These are phyloP conservation scores for Hydropsyche betteni DNA, from an alignment of 2,888 invertebrate genomes.

Conservation along the genomic window DNA sequence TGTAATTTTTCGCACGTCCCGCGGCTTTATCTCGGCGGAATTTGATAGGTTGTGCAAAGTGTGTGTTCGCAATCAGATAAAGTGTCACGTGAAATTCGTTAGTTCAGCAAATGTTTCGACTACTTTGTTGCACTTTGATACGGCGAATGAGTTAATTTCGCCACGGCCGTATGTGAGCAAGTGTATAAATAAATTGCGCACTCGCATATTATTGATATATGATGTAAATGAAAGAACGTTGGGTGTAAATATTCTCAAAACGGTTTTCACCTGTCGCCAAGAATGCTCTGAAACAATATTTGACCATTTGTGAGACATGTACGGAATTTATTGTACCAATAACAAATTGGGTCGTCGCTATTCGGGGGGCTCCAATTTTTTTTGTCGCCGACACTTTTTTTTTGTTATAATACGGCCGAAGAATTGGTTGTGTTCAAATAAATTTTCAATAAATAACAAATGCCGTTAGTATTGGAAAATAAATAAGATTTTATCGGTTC, in stretches of 20 bases:
- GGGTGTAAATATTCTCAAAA: constrained; percentile 23
- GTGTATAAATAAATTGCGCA: no score
- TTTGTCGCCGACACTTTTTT: not conserved
- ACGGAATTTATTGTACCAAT: constrained; percentile 22
- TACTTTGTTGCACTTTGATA: no score
- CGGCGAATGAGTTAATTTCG: no score
- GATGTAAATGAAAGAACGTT: constrained; percentile 12
- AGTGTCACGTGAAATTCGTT: no score
- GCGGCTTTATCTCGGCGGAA: no score
- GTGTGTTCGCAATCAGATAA: no score
- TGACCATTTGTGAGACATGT: constrained; percentile 23
- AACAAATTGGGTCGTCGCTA: not conserved
- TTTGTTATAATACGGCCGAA: not conserved
- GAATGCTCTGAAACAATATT: constrained; percentile 15
- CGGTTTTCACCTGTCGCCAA: constrained; percentile 20
- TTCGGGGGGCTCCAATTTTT: not conserved
- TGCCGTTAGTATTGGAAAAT: no score
- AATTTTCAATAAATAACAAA: not conserved
- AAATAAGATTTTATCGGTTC: not conserved
- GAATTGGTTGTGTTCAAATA: not conserved
- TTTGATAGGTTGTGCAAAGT: no score
- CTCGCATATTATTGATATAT: not conserved
- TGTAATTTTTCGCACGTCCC: no score
- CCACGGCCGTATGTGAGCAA: no score
- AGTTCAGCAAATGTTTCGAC: no score